Evolutionary conservation across 2,888 invertebrate genomes (phyloP).

Genomic region (Nysson spinosus): DNA sequence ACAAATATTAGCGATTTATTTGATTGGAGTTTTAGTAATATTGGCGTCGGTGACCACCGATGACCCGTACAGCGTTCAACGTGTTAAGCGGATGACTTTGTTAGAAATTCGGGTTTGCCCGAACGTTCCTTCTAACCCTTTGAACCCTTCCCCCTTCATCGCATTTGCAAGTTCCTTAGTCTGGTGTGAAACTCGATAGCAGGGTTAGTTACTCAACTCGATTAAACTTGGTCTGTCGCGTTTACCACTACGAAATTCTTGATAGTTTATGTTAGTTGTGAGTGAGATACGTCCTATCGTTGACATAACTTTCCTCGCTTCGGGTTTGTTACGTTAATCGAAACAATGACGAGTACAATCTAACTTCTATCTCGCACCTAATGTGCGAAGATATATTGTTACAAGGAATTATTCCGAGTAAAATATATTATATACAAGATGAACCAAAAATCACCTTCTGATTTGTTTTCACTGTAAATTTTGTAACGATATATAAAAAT

Average conservation of each 20-base stretch:
- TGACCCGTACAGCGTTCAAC: background rate
- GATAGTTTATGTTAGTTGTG: constrained; percentile 1
- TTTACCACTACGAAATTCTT: constrained; percentile 26
- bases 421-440: too few species aligned
- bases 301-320: background rate
- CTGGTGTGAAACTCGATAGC: background rate
- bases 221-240: constrained; percentile 54
- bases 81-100: constrained; percentile 42
- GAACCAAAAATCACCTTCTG: too few species aligned
- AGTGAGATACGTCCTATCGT: background rate
- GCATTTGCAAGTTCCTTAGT: background rate
- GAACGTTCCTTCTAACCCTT: constrained; percentile 10
- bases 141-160: constrained; percentile 1
- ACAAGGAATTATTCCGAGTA: too few species aligned
- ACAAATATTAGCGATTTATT: too few species aligned
- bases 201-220: constrained; percentile 52
- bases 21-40: too few species aligned
- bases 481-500: too few species aligned
- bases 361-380: constrained; percentile 2
- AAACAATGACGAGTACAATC: constrained; percentile 2
- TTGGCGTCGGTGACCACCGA: too few species aligned
- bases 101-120: constrained; percentile 39
- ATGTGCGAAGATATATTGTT: too few species aligned
- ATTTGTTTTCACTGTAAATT: too few species aligned
- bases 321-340: background rate